A percentile compares a stretch with the other conserved stretches of the same genome.
These are phyloP conservation scores for Halictus rubicundus DNA, from an alignment of 1,140 invertebrate species.

Conservation along the genomic window DNA sequence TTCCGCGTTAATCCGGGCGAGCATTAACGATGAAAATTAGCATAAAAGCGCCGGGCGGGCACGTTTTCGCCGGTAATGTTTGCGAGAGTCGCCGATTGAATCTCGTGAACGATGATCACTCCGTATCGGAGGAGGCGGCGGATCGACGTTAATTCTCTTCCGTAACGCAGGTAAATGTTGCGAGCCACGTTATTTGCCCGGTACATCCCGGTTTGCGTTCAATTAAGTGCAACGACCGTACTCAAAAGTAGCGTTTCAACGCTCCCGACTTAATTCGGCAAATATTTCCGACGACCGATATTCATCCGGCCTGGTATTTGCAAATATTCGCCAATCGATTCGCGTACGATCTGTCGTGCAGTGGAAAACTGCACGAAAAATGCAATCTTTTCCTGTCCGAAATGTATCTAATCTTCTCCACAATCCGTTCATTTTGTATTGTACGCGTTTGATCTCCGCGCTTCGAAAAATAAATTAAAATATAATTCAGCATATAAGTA, in stretches of 20 bases:
- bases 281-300: slow-evolving; percentile 19
- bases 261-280: slow-evolving; percentile 22
- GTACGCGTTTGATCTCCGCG: too few relatives aligned
- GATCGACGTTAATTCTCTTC: not conserved
- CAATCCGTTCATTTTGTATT: too few relatives aligned
- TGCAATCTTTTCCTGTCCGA: not conserved
- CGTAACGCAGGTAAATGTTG: slow-evolving; percentile 19
- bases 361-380: not conserved
- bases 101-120: slow-evolving; percentile 8
- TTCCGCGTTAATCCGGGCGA: not conserved
- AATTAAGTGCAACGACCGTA: slow-evolving; percentile 11
- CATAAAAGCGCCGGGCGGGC: not conserved
- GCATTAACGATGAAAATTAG: not conserved
- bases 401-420: too few relatives aligned
- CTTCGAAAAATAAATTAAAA: too few relatives aligned
- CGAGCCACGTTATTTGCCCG: slow-evolving; percentile 12
- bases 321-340: not conserved
- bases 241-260: slow-evolving; percentile 18
- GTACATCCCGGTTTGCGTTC: slow-evolving; percentile 14
- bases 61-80: not conserved
- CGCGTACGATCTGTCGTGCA: not conserved
- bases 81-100: not conserved
- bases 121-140: slow-evolving; percentile 3
- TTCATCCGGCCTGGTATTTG: slow-evolving; percentile 2
- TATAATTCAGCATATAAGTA: too few relatives aligned